phyloP scores from a whole-genome alignment of 2,797 vertebrate genomes.

The Enteromius treurensis region DNA sequence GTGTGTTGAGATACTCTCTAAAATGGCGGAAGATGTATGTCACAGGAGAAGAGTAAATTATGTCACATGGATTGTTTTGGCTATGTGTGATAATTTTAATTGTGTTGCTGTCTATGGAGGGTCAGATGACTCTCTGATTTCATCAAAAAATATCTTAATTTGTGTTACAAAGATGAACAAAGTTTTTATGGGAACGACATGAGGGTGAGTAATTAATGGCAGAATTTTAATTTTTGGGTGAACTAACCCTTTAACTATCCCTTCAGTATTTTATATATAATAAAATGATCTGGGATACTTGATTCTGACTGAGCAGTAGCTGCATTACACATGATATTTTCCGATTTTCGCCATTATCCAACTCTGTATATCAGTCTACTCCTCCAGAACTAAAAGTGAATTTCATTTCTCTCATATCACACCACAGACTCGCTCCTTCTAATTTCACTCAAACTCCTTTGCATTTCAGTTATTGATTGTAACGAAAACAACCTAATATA shows the following conservation, averaged over 20 bases:
- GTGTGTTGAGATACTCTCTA: no score
- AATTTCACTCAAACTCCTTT: conserved; percentile 5
- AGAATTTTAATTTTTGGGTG: no score
- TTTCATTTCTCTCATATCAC: not conserved
- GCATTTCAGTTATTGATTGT: not conserved
- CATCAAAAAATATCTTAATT: no score
- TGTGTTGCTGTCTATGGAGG: no score
- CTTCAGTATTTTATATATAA: not conserved
- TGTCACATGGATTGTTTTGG: no score
- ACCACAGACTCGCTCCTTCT: not conserved
- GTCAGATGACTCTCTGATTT: no score
- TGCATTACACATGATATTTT: not conserved
- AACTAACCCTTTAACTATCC: not conserved
- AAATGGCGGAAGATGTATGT: no score
- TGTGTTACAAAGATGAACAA: no score
- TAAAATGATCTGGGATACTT: not conserved
- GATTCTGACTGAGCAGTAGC: not conserved
- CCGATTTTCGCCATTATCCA: not conserved
- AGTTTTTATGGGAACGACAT: no score
- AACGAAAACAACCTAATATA: not conserved
- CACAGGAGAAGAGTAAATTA: no score
- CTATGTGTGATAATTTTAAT: no score
- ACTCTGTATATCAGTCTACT: not conserved
- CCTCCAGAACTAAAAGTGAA: not conserved
- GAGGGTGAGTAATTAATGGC: no score